phyloP scores from a whole-genome alignment of 2,888 invertebrate species.

The Lucinisca nassula region DNA sequence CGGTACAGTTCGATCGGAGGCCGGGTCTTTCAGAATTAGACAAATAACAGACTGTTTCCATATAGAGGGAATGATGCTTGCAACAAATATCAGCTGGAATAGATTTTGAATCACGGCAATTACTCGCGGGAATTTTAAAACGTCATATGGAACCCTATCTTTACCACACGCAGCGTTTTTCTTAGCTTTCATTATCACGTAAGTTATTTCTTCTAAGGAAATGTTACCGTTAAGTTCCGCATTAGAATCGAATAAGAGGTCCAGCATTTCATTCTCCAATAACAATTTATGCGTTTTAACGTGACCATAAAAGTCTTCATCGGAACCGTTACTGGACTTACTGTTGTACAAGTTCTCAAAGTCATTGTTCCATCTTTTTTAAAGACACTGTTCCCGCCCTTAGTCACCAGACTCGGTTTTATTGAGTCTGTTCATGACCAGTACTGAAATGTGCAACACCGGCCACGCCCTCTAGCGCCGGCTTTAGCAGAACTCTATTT shows the following conservation, averaged over 20 bases:
- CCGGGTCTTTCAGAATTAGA: neutral
- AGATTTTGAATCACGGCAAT: neutral
- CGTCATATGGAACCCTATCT: neutral
- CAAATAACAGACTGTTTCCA: neutral
- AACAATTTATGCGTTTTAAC: neutral
- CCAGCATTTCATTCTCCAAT: neutral
- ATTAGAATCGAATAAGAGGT: neutral
- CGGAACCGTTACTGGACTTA: neutral
- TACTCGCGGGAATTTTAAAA: neutral
- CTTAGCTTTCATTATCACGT: neutral
- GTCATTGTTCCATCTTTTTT: neutral
- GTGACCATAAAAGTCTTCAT: neutral
- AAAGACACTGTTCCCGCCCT: neutral
- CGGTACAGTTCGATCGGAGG: neutral
- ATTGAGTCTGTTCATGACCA: no score
- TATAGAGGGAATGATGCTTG: neutral
- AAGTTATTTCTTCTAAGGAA: neutral
- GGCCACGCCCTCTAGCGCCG: no score
- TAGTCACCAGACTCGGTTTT: no score
- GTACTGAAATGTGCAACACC: no score
- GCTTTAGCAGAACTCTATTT: no score
- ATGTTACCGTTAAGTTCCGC: neutral
- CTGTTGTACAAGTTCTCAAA: neutral
- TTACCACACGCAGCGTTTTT: neutral
- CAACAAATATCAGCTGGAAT: neutral